Conservation (phyloP, 2,113 vertebrate genomes). For the Sialia sialis region DNA sequence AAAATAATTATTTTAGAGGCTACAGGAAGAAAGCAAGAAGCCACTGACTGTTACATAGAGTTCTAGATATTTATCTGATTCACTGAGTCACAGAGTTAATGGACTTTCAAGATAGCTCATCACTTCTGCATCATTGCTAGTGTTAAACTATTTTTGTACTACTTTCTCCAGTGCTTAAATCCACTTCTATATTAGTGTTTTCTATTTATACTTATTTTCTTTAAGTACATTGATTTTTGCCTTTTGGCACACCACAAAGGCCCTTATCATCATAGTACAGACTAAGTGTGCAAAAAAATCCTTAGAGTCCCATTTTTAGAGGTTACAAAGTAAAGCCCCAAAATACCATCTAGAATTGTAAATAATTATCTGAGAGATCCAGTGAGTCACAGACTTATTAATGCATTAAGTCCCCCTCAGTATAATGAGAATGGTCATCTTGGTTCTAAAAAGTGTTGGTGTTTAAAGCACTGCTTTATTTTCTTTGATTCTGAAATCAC, state of each 20-base stretch:
- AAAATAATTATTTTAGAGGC: neutral
- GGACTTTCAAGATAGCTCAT: neutral
- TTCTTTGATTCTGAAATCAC: neutral
- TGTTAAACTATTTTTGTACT: neutral
- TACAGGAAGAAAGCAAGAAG: neutral
- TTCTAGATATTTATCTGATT: neutral
- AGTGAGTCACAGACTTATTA: neutral
- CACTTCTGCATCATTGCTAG: neutral
- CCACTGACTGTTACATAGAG: neutral
- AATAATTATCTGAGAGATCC: neutral
- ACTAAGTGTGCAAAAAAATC: neutral
- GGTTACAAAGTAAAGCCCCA: neutral
- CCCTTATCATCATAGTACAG: neutral
- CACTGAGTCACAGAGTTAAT: neutral
- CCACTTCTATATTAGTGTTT: neutral
- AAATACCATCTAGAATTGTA: neutral
- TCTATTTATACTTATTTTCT: neutral
- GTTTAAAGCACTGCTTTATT: neutral
- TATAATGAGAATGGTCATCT: neutral
- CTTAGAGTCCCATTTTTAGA: neutral
- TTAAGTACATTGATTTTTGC: constrained; percentile 10
- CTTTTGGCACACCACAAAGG: neutral
- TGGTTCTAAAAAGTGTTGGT: neutral
- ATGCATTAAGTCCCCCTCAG: neutral
- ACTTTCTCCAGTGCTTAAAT: neutral